Conservation (phyloP, 2,113 vertebrate genomes). For the Megalops atlanticus region DNA sequence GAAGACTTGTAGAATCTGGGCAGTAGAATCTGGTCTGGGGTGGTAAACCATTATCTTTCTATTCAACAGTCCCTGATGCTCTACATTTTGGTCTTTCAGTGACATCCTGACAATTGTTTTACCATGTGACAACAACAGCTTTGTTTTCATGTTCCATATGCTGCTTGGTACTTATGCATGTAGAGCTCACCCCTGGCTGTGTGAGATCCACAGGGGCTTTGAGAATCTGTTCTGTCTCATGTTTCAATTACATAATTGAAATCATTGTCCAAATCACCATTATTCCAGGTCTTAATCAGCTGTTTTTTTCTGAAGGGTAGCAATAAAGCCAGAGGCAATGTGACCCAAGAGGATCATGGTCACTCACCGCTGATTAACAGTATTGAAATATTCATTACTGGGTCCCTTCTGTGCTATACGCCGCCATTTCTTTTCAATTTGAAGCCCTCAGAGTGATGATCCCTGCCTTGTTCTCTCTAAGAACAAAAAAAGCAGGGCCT, state of each 20-base stretch:
- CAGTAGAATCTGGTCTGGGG: neutral
- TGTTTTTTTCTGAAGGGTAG: slow-evolving; percentile 13
- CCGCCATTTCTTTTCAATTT: slow-evolving; percentile 19
- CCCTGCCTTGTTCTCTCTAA: slow-evolving; percentile 20
- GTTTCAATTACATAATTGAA: slow-evolving; percentile 13
- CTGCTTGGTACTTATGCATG: neutral
- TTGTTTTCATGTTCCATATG: neutral
- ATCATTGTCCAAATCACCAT: neutral
- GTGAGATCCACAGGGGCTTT: neutral
- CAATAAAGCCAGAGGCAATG: slow-evolving; percentile 1
- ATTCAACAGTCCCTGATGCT: neutral
- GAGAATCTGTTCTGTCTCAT: neutral
- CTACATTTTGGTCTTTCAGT: neutral
- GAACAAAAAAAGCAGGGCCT: slow-evolving; percentile 28
- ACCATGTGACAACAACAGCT: neutral
- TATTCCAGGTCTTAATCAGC: slow-evolving; percentile 11
- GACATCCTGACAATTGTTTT: neutral
- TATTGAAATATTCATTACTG: slow-evolving; percentile 38
- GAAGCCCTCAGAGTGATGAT: slow-evolving; percentile 13
- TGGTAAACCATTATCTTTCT: neutral
- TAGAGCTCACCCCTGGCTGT: neutral
- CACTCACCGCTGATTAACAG: slow-evolving; percentile 16
- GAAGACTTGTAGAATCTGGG: no score
- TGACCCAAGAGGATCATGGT: neutral
- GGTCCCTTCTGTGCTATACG: slow-evolving; percentile 18